Evolutionary conservation across 2,113 vertebrate genomes (phyloP).

Genomic region (Daphoenositta chrysoptera): DNA sequence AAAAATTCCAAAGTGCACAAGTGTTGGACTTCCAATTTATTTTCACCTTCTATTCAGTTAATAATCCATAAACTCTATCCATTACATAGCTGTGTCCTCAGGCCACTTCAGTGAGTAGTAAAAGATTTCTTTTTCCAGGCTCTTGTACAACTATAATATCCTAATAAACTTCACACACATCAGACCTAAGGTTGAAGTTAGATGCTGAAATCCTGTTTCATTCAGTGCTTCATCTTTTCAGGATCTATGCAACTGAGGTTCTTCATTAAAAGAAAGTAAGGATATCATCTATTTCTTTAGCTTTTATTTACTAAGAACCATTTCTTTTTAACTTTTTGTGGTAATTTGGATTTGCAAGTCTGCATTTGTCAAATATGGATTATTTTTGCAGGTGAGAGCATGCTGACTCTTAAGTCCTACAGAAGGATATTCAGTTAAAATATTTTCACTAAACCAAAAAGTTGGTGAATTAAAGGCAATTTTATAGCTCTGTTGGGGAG

Average conservation of each 20-base stretch:
- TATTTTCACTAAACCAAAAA: neutral
- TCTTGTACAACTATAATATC: neutral
- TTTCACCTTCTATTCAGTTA: neutral
- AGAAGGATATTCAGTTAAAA: neutral
- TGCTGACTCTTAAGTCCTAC: neutral
- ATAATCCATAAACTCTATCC: neutral
- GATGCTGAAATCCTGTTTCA: neutral
- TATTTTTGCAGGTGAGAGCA: neutral
- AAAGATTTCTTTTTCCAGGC: neutral
- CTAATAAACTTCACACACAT: neutral
- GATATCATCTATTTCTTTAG: neutral
- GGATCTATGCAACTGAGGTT: neutral
- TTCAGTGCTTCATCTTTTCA: neutral
- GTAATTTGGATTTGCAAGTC: neutral
- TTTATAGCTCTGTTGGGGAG: neutral
- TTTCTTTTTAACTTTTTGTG: neutral
- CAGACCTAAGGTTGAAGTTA: neutral
- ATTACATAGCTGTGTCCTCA: neutral
- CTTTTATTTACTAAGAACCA: neutral
- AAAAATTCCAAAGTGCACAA: neutral
- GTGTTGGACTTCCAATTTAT: neutral
- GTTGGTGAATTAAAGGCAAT: neutral
- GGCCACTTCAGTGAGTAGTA: neutral
- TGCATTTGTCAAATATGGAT: neutral
- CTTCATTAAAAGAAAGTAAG: neutral